phyloP scores from a whole-genome alignment of 35 echinoderm and acorn worm species.

The Apostichopus californicus region DNA sequence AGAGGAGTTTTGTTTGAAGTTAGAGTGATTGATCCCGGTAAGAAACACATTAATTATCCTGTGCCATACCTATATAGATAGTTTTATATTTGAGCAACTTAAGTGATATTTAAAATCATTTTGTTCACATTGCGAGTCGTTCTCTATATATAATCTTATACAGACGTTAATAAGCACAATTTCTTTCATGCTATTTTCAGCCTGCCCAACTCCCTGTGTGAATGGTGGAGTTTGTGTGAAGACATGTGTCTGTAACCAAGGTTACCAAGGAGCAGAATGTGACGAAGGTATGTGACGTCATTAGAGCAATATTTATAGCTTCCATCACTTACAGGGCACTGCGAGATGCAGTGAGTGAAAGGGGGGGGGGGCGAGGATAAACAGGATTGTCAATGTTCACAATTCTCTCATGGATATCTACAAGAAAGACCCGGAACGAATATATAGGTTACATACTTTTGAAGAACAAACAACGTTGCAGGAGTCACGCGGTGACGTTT shows the following conservation, averaged over 20 bases:
- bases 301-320: too few relatives aligned
- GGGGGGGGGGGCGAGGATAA: too few relatives aligned
- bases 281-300: neutral
- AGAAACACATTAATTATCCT: neutral
- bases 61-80: neutral
- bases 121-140: too few relatives aligned
- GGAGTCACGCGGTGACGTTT: too few relatives aligned
- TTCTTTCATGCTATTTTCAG: neutral
- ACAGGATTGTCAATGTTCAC: too few relatives aligned
- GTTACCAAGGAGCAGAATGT: neutral
- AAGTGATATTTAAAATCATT: too few relatives aligned
- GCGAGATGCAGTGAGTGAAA: too few relatives aligned
- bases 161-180: neutral
- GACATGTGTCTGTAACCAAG: neutral
- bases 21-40: neutral
- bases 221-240: neutral
- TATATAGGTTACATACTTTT: too few relatives aligned
- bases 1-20: constrained; percentile 10
- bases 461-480: too few relatives aligned
- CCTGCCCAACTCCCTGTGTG: neutral
- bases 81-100: neutral
- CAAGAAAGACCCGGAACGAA: too few relatives aligned
- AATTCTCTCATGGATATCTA: too few relatives aligned
- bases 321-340: too few relatives aligned
- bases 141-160: neutral